Evolutionary conservation across 2,797 vertebrate species (phyloP).

Genomic region (Sebastes hubbsi): DNA sequence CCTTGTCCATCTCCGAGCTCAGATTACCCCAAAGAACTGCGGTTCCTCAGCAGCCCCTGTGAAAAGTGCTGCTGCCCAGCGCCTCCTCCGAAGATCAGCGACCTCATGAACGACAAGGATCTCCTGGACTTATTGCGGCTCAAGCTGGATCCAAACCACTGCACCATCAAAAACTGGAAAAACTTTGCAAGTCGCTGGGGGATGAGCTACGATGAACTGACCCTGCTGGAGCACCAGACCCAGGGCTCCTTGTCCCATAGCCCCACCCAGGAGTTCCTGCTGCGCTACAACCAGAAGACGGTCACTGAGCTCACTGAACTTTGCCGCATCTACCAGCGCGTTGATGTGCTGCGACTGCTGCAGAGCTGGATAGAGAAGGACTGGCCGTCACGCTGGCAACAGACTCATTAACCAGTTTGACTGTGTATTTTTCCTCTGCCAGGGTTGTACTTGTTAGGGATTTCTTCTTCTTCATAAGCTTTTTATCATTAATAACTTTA

Average conservation of each 20-base stretch:
- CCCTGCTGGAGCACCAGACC: conserved; percentile 91
- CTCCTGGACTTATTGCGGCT: conserved; percentile 92
- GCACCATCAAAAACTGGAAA: conserved; percentile 99
- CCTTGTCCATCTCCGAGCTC: conserved; percentile 15
- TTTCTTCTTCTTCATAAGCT: conserved; percentile 10
- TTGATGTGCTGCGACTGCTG: conserved; percentile 92
- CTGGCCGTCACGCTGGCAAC: conserved; percentile 91
- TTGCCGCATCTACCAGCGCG: conserved; percentile 93
- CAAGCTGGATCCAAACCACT: conserved; percentile 95
- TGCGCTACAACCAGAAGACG: conserved; percentile 93
- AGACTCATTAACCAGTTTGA: conserved; percentile 69
- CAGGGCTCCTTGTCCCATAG: conserved; percentile 87
- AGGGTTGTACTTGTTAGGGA: background rate
- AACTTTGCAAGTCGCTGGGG: conserved; percentile 99
- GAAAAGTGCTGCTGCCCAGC: conserved; percentile 78
- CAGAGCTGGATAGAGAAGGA: conserved; percentile 94
- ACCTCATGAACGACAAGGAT: conserved; percentile 97
- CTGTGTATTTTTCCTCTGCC: conserved; percentile 1
- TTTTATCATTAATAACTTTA: background rate
- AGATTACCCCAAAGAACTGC: conserved; percentile 79
- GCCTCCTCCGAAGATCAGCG: conserved; percentile 92
- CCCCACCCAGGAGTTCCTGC: conserved; percentile 94
- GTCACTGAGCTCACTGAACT: conserved; percentile 94
- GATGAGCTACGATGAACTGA: conserved; percentile 97
- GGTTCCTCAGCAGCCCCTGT: conserved; percentile 68